Conservation (phyloP, 2,888 invertebrate species). For the Eustalomyia histrio region DNA sequence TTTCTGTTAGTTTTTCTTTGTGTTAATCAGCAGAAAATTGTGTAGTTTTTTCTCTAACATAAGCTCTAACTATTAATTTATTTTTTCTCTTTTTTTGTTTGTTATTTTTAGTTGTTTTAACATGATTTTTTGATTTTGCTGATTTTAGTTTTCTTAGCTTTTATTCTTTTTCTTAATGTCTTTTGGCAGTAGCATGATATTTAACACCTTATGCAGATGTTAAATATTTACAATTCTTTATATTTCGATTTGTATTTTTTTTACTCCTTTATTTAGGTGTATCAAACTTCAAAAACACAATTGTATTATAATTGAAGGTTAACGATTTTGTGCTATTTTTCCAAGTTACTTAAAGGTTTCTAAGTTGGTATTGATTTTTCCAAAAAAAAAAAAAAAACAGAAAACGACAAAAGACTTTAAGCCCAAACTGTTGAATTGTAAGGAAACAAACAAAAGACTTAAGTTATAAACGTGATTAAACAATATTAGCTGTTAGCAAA, state of each 20-base stretch:
- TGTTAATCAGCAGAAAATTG: neutral
- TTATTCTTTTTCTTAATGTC: neutral
- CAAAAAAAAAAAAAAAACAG: neutral
- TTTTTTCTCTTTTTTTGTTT: neutral
- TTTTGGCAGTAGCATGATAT: slow-evolving; percentile 31
- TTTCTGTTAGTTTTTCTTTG: neutral
- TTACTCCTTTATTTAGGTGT: neutral
- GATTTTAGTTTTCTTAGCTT: neutral
- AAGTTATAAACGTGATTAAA: neutral
- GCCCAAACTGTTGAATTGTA: neutral
- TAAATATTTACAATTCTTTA: neutral
- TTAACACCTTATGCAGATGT: slow-evolving; percentile 39
- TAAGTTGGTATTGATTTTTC: neutral
- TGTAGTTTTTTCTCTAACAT: neutral
- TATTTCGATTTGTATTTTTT: neutral
- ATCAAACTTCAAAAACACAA: neutral
- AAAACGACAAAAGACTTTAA: neutral
- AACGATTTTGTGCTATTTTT: slow-evolving; percentile 32
- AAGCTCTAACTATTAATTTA: neutral
- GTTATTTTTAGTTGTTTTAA: neutral
- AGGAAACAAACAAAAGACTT: slow-evolving; percentile 10
- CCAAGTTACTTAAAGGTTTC: neutral
- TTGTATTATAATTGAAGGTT: slow-evolving; percentile 26
- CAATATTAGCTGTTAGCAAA: no score
- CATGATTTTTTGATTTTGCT: neutral